These are phyloP conservation scores for Peromyscus nudipes DNA, from an alignment of 2,797 vertebrate species.

Conservation along the genomic window DNA sequence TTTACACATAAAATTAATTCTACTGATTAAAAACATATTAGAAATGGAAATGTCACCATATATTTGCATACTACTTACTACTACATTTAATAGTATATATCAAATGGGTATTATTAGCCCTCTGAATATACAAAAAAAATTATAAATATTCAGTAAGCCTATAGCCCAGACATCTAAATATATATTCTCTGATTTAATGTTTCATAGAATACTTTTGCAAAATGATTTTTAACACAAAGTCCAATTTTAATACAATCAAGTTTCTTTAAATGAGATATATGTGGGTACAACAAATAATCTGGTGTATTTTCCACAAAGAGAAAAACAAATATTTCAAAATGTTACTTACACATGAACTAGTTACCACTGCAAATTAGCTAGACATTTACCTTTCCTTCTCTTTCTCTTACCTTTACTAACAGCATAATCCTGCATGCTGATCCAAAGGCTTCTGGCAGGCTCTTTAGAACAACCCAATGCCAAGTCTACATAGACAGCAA, in stretches of 20 bases:
- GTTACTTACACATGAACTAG: neutral
- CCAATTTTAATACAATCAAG: neutral
- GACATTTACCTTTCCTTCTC: constrained; percentile 7
- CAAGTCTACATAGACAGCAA: constrained; percentile 94
- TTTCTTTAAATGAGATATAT: constrained; percentile 34
- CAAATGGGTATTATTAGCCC: neutral
- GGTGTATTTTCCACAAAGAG: constrained; percentile 44
- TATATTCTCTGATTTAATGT: neutral
- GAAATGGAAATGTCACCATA: constrained; percentile 42
- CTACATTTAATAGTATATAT: constrained; percentile 20
- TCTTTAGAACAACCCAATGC: constrained; percentile 97
- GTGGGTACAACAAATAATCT: neutral
- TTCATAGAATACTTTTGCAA: constrained; percentile 37
- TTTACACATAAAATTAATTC: constrained; percentile 38
- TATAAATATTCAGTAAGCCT: neutral
- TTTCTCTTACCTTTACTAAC: constrained; percentile 95
- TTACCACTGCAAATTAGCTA: neutral
- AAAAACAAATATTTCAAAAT: constrained; percentile 30
- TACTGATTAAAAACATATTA: constrained; percentile 33
- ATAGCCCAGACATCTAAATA: neutral
- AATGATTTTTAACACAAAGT: constrained; percentile 39
- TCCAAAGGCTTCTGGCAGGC: constrained; percentile 96
- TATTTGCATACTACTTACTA: constrained; percentile 30
- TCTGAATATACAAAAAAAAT: neutral
- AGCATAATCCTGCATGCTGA: constrained; percentile 98